Conservation (phyloP, 2,113 vertebrate species). For the Gulo gulo region DNA sequence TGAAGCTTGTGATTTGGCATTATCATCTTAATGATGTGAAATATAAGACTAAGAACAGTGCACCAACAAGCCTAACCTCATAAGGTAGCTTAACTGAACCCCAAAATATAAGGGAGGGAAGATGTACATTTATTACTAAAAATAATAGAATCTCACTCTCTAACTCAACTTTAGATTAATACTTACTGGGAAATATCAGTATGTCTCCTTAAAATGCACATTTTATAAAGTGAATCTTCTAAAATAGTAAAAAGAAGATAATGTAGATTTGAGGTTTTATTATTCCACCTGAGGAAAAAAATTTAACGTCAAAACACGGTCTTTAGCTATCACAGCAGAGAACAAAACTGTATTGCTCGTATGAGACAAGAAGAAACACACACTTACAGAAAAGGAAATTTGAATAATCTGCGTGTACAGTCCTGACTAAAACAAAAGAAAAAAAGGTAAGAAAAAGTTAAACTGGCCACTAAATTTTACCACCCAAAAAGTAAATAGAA, state of each 20-base stretch:
- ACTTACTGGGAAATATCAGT: constrained; percentile 92
- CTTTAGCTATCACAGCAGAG: neutral
- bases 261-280: constrained; percentile 92
- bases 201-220: constrained; percentile 90
- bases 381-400: constrained; percentile 95
- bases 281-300: constrained; percentile 90
- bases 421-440: constrained; percentile 86
- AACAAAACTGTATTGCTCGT: neutral
- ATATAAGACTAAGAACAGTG: neutral
- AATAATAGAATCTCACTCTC: constrained; percentile 34
- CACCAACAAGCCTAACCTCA: neutral
- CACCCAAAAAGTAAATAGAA: constrained; percentile 31
- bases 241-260: constrained; percentile 94
- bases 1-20: neutral
- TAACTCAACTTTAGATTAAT: neutral
- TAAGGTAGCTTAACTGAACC: neutral
- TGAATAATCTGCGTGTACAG: constrained; percentile 87
- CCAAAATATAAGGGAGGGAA: neutral
- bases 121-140: neutral
- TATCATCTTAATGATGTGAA: neutral
- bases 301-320: constrained; percentile 29
- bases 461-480: constrained; percentile 21
- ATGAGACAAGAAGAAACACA: neutral
- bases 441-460: constrained; percentile 47
- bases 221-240: constrained; percentile 88